A percentile compares a stretch with the other conserved stretches of the same genome.
Evolutionary conservation across 2,888 invertebrate genomes (phyloP).

Genomic region (Ophion obscuratus): DNA sequence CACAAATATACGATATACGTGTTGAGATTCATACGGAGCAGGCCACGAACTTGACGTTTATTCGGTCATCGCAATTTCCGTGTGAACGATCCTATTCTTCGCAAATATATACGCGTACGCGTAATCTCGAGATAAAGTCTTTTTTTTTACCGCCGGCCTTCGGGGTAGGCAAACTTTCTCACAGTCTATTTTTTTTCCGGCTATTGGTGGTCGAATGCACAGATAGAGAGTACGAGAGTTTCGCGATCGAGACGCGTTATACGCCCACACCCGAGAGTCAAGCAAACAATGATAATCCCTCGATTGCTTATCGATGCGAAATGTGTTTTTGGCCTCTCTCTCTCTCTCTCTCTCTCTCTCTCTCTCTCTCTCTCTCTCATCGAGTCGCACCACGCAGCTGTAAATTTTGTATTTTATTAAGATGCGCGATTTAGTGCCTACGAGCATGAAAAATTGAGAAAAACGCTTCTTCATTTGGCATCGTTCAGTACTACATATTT

Average conservation of each 20-base stretch:
- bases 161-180: conserved; percentile 44
- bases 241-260: conserved; percentile 70
- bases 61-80: conserved; percentile 2
- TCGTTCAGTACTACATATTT: too few species aligned
- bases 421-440: too few species aligned
- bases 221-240: conserved; percentile 47
- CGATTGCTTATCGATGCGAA: conserved; percentile 64
- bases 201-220: conserved; percentile 33
- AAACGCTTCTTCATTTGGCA: too few species aligned
- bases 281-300: conserved; percentile 76
- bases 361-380: conserved; percentile 7
- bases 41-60: neutral
- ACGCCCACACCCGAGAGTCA: conserved; percentile 74
- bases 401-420: too few species aligned
- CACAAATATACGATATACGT: conserved; percentile 37
- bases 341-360: too few species aligned
- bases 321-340: conserved; percentile 45
- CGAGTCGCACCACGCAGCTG: too few species aligned
- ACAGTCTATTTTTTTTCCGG: conserved; percentile 29
- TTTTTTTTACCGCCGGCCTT: conserved; percentile 20
- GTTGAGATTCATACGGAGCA: conserved; percentile 13
- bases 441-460: too few species aligned
- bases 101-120: conserved; percentile 25
- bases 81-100: conserved; percentile 33
- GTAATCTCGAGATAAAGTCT: conserved; percentile 26